Base-by-base conservation (phyloP, 2,113 vertebrate species). In the Psammodynastes pulverulentus region DNA sequence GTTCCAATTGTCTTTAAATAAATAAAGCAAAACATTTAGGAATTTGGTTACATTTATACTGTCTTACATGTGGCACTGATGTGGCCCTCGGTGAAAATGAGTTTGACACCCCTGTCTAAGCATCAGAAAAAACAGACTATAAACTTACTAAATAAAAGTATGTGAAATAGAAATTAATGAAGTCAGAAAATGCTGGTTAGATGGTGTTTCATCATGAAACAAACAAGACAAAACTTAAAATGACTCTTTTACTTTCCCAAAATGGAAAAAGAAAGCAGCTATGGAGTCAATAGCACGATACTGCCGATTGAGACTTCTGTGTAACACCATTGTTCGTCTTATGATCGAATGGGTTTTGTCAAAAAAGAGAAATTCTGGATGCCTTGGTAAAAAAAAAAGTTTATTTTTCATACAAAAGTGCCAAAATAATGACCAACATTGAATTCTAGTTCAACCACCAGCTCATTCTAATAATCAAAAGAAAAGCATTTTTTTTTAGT, bases 341-440 rank as follows among this genome's bases (percentile, higher is more conserved):
- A 92, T n/a, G 5, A 1, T 56, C 9, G 23, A 56, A 56, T 9
- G 23, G 7, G 29, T 39, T 85, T 87, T 92, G 92, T 93, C 92
- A 91, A 96, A 96, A 97, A 92, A 91, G 95, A 96, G n/a, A 92
- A 94, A 96, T 95, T 95, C 94, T 95, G 95, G 91, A 96, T 93
- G 94, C 94, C 96, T 97, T 94, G 93, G 96, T 96, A 72, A 91
- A 91, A 91, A 97, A 97, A 96, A 97, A 96, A n/a, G 95, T 97
- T 98, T 98, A 98, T 98, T 98, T 98, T 97, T 96, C 96, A 98
- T 98, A 98, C 97, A 98, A 98, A 98, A 98, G 98, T 98, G 98
- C 98, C 98, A 98, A 98, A 98, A 98, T 98, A 98, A 97, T 97
- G 97, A 97, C 97, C 97, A 97, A 98, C 92, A 96, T 97, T 92